A percentile compares a stretch with the other conserved stretches of the same genome.
Evolutionary conservation across 2,797 vertebrate genomes (phyloP).

Genomic region (Allobates femoralis): DNA sequence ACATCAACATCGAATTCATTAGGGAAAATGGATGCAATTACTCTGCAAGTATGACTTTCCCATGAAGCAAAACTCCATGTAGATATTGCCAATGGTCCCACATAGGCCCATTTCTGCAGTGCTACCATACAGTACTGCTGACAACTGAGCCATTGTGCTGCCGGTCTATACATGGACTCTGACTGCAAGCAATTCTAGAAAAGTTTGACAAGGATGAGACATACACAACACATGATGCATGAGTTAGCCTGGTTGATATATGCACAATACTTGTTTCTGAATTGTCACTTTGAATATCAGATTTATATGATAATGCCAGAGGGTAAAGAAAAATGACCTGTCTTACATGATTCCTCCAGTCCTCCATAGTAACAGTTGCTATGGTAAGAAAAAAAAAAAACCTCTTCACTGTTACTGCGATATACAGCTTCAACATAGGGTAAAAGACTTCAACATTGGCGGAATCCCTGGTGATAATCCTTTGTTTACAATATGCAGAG

Average conservation of each 20-base stretch:
- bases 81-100: too few relatives aligned
- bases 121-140: too few relatives aligned
- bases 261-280: not conserved
- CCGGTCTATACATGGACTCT: not conserved
- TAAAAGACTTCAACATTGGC: not conserved
- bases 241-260: not conserved
- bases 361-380: conserved; percentile 49
- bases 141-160: too few relatives aligned
- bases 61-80: too few relatives aligned
- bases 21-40: too few relatives aligned
- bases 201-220: not conserved
- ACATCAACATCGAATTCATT: too few relatives aligned
- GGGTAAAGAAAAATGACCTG: conserved; percentile 34
- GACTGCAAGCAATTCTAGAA: not conserved
- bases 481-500: not conserved
- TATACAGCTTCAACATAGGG: not conserved
- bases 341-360: not conserved
- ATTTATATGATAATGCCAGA: conserved; percentile 26
- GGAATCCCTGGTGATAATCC: not conserved
- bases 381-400: conserved; percentile 34
- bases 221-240: not conserved
- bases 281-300: conserved; percentile 37
- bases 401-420: not conserved
- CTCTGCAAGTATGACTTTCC: too few relatives aligned
- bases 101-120: too few relatives aligned